Evolutionary conservation across 1,140 invertebrate genomes (phyloP).

Genomic region (Elysia chlorotica): DNA sequence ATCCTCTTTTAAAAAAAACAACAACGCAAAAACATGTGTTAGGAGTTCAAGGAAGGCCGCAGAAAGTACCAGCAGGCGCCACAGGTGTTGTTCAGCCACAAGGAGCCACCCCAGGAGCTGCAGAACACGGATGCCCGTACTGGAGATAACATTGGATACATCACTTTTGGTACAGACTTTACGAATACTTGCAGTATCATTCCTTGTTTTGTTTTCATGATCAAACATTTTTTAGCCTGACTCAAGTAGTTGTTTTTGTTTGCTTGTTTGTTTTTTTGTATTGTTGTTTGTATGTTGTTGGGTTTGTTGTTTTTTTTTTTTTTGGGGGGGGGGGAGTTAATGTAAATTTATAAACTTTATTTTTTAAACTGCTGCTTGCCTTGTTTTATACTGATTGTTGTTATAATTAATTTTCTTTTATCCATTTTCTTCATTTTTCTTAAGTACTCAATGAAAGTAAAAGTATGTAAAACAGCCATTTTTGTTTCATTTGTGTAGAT

Average conservation of each 20-base stretch:
- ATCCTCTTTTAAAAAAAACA: too few relatives aligned
- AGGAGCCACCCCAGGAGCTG: slow-evolving; percentile 94
- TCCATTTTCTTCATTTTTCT: background rate
- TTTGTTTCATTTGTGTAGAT: too few relatives aligned
- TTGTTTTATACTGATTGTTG: too few relatives aligned
- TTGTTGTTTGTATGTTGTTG: background rate
- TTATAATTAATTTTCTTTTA: too few relatives aligned
- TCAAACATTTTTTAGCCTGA: too few relatives aligned
- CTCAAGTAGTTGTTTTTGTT: background rate
- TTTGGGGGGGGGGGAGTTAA: background rate
- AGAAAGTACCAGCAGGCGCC: slow-evolving; percentile 90
- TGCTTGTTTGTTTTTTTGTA: background rate
- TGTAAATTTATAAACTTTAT: too few relatives aligned
- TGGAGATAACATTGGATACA: slow-evolving; percentile 98
- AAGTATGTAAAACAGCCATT: too few relatives aligned
- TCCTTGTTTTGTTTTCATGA: too few relatives aligned
- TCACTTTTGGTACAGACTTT: slow-evolving; percentile 86
- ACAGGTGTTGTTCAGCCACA: slow-evolving; percentile 84
- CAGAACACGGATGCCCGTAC: slow-evolving; percentile 90
- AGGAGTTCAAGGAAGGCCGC: slow-evolving; percentile 96
- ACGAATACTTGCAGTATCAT: too few relatives aligned
- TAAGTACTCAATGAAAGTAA: background rate
- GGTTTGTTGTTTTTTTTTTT: slow-evolving; percentile 14
- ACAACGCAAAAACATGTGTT: too few relatives aligned
- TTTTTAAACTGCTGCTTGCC: too few relatives aligned